Evolutionary conservation across 2,888 invertebrate genomes (phyloP).

Genomic region (Lydus trimaculatus): DNA sequence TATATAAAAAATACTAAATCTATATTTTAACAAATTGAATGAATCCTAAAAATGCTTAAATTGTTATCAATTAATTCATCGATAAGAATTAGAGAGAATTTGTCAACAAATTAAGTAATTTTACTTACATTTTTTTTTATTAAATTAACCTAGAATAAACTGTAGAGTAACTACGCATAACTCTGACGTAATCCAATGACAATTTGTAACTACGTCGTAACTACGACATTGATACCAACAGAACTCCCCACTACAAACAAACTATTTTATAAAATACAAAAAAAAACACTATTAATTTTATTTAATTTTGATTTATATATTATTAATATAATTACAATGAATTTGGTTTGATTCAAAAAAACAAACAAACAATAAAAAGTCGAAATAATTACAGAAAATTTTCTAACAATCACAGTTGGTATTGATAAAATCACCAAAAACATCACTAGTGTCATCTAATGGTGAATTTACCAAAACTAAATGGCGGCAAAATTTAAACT

Average conservation of each 20-base stretch:
- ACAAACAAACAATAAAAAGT: background rate
- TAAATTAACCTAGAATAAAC: background rate
- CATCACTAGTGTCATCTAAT: background rate
- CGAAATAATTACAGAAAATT: background rate
- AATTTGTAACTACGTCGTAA: conserved; percentile 3
- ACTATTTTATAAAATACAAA: too few species aligned
- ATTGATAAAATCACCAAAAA: background rate
- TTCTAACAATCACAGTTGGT: background rate
- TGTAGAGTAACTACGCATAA: conserved; percentile 13
- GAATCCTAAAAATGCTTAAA: too few species aligned
- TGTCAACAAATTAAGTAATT: background rate
- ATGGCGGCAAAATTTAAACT: background rate
- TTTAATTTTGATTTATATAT: too few species aligned
- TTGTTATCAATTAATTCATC: background rate
- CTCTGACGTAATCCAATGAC: conserved; percentile 12
- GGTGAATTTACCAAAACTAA: background rate
- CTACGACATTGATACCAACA: background rate
- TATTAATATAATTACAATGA: too few species aligned
- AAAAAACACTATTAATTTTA: too few species aligned
- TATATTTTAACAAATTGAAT: background rate
- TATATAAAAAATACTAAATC: background rate
- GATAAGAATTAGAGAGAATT: background rate
- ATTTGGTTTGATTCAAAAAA: background rate
- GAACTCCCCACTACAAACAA: too few species aligned
- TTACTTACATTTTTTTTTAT: background rate